Percentiles rank a stretch among this genome's conserved stretches.
Evolutionary conservation across 1,140 invertebrate genomes (phyloP).

Genomic region (Caenorhabditis brenneri): DNA sequence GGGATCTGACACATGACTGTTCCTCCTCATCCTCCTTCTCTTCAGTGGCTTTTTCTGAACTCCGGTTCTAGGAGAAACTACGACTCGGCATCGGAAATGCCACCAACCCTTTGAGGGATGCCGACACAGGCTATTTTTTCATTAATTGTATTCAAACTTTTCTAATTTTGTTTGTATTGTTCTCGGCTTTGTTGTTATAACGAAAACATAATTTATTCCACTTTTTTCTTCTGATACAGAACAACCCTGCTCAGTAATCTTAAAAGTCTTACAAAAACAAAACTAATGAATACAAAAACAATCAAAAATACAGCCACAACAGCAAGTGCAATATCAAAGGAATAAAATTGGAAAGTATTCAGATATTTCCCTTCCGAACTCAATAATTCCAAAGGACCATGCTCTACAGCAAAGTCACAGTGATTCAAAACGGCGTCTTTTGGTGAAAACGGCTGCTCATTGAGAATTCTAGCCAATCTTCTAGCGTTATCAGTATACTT

Average conservation of each 20-base stretch:
- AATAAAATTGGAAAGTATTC: conserved; percentile 8
- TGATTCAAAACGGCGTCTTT: conserved; percentile 25
- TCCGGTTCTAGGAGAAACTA: no score
- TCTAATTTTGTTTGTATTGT: no score
- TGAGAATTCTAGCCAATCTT: not conserved
- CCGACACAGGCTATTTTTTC: no score
- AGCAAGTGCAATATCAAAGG: not conserved
- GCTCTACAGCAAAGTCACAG: conserved; percentile 2
- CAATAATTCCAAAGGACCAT: not conserved
- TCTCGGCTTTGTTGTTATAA: not conserved
- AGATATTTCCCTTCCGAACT: not conserved
- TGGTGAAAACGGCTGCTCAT: not conserved
- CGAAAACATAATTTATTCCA: not conserved
- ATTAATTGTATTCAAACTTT: no score
- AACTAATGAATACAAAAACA: not conserved
- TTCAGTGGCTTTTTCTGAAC: no score
- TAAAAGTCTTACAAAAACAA: not conserved
- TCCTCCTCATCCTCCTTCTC: no score
- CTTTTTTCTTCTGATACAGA: not conserved
- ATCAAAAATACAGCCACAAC: not conserved
- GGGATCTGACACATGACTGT: no score
- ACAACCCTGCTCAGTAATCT: not conserved
- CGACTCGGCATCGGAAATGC: no score
- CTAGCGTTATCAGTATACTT: not conserved
- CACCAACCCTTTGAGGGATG: no score